Base-by-base conservation (phyloP, 1,140 invertebrate genomes). In the Rhopalosiphum maidis region DNA sequence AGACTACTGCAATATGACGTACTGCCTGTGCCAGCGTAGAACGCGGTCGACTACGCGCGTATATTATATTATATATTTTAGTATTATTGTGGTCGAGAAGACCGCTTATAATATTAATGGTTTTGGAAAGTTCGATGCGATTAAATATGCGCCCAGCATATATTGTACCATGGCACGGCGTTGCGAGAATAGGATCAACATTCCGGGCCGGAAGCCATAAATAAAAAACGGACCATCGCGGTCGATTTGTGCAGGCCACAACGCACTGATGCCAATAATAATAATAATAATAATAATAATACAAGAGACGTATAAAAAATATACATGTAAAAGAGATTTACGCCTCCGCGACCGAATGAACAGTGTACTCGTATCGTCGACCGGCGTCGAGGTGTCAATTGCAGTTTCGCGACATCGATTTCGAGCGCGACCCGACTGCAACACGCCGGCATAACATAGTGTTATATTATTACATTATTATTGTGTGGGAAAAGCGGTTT, bases 61-160 rank as follows among this genome's bases (percentile, higher is more conserved):
- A 23, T 83, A 77, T 77, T 77, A 77, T 77, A 77, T 77, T 51
- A 51, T 51, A 51, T 55, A 55, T 18, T 55, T 25, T 18, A 68
- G 30, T 68, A n/a, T 68, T n/a, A 68, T 18, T 22, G 77, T 83
- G 77, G 6, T 23, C 37, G n/a, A 30, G 68, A n/a, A 77, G 83
- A 22, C 9, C 37, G 83, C 37, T 85, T 25, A 77, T 21, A 25
- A 85, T 85, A 18, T 46, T 25, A 86, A 46, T 30, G 41, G 43
- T 87, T 87, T 87, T 46, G 85, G 85, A 87, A 87, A 87, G 85
- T 87, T 87, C 85, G 43, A 87, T 46, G 30, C 25, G 35, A 54
- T 54, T 89, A 54, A 18, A 54, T 37, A 54, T 89, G 46, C 48
- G 22, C 46, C 48, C 48, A 35, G n/a, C 48, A 37, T 54, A 30